Evolutionary conservation across 2,113 vertebrate genomes (phyloP).

Genomic region (Meles meles): DNA sequence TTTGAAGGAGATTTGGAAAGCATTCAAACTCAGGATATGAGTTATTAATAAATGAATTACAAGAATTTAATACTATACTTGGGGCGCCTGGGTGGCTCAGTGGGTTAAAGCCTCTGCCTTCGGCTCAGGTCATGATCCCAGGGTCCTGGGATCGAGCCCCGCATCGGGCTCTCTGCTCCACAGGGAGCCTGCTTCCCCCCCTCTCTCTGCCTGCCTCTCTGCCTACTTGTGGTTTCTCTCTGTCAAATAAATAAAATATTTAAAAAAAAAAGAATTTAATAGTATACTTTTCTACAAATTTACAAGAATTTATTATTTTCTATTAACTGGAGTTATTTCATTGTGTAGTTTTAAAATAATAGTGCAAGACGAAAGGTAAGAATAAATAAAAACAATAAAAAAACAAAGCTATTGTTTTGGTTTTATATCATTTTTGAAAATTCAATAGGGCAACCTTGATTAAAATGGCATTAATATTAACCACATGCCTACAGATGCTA

Average conservation of each 20-base stretch:
- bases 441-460: neutral
- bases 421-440: constrained; percentile 28
- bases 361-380: neutral
- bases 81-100: too few relatives aligned
- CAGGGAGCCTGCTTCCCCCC: too few relatives aligned
- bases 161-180: too few relatives aligned
- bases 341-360: constrained; percentile 49
- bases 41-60: constrained; percentile 74
- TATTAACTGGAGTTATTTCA: neutral
- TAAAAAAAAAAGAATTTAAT: constrained; percentile 71
- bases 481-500: neutral
- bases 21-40: constrained; percentile 60
- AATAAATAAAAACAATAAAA: neutral
- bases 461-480: constrained; percentile 33
- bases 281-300: constrained; percentile 62
- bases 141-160: too few relatives aligned
- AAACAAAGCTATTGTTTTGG: neutral
- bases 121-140: too few relatives aligned
- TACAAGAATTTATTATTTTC: constrained; percentile 44
- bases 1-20: constrained; percentile 45
- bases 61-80: constrained; percentile 72
- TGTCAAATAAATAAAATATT: too few relatives aligned
- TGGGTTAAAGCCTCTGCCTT: too few relatives aligned
- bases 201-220: too few relatives aligned
- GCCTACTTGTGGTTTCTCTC: too few relatives aligned